phyloP scores from a whole-genome alignment of 2,888 invertebrate genomes.

The Seira sanloemensis region DNA sequence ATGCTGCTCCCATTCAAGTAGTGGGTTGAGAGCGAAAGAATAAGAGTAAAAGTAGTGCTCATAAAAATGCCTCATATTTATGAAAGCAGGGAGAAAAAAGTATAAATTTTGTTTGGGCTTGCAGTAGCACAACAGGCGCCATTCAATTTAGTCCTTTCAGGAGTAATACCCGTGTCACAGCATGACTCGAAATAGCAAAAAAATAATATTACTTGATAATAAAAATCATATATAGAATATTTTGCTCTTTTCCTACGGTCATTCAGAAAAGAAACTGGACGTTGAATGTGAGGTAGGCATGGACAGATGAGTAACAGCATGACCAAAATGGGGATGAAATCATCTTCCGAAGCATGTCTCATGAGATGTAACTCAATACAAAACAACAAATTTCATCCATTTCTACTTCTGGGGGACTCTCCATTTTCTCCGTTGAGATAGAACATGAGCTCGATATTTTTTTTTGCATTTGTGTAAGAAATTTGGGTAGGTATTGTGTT shows the following conservation, averaged over 20 bases:
- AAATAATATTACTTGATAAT: neutral
- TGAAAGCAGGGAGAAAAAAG: no score
- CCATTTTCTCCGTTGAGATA: constrained; percentile 25
- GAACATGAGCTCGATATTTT: neutral
- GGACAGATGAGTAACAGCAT: neutral
- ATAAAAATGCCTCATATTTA: no score
- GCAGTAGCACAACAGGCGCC: no score
- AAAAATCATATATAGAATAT: no score
- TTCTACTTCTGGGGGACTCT: constrained; percentile 28
- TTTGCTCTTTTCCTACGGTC: no score
- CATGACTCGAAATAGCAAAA: constrained; percentile 20
- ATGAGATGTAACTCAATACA: neutral
- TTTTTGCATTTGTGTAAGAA: neutral
- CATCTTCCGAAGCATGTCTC: neutral
- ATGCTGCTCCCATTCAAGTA: no score
- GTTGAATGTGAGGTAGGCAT: neutral
- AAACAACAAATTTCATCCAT: constrained; percentile 20
- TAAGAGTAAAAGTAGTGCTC: no score
- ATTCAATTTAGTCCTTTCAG: no score
- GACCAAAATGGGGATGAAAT: neutral
- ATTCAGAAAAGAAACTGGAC: neutral
- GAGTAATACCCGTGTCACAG: constrained; percentile 27
- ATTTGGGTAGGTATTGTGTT: neutral
- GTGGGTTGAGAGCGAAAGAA: no score
- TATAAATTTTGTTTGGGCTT: no score